Percentiles rank a stretch among this genome's conserved stretches.
These are phyloP conservation scores for Sarcophaga peregrina DNA, from an alignment of 1,140 invertebrate species.

Conservation along the genomic window DNA sequence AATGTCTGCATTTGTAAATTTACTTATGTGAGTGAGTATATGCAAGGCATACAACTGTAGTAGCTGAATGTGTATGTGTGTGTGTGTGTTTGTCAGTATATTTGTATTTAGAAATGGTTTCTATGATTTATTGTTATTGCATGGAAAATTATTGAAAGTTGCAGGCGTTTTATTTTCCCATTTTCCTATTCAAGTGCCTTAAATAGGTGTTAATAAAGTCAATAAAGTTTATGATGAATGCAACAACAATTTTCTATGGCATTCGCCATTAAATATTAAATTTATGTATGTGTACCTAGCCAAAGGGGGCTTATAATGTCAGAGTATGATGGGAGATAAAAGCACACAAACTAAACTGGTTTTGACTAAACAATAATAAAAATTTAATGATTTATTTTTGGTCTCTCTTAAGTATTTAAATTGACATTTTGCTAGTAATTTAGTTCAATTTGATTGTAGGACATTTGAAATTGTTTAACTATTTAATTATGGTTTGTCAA, in stretches of 20 bases:
- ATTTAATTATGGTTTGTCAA: too few species aligned
- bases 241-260: background rate
- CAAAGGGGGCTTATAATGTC: too few species aligned
- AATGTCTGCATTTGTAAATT: background rate
- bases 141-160: constrained; percentile 20
- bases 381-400: too few species aligned
- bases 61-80: background rate
- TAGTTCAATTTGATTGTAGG: too few species aligned
- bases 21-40: background rate
- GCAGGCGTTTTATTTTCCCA: constrained; percentile 10
- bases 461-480: too few species aligned
- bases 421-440: too few species aligned
- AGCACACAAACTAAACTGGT: too few species aligned
- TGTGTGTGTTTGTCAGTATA: background rate
- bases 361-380: too few species aligned
- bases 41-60: background rate
- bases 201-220: constrained; percentile 27
- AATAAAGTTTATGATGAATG: background rate
- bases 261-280: too few species aligned
- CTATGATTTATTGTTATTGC: constrained; percentile 21
- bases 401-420: too few species aligned
- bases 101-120: constrained; percentile 18
- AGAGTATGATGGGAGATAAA: too few species aligned
- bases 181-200: background rate
- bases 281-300: too few species aligned